Percentiles rank a stretch among this genome's conserved stretches.
phyloP scores from a whole-genome alignment of 2,888 invertebrate species.

The Mamestra brassicae region DNA sequence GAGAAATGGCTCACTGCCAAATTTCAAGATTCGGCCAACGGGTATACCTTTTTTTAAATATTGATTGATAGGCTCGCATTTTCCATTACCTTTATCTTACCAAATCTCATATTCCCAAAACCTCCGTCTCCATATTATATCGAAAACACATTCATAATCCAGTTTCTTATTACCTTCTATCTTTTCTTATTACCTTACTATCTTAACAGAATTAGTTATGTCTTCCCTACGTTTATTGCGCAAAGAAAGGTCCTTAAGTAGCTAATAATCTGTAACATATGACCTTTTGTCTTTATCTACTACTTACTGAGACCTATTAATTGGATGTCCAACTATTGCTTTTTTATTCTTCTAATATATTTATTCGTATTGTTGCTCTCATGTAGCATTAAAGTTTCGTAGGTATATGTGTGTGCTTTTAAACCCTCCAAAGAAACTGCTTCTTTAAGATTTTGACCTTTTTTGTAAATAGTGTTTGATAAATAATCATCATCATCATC shows the following conservation, averaged over 20 bases:
- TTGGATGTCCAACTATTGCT: conserved; percentile 38
- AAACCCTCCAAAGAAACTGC: no score
- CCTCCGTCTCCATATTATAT: neutral
- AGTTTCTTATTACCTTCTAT: conserved; percentile 8
- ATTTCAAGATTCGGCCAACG: no score
- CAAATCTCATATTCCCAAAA: neutral
- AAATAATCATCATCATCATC: no score
- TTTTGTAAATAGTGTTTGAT: no score
- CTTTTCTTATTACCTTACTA: neutral
- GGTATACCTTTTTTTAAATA: no score
- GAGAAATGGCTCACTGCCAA: no score
- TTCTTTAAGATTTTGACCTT: no score
- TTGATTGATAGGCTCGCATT: neutral
- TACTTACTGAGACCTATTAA: conserved; percentile 32
- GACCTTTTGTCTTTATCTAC: conserved; percentile 30
- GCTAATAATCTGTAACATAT: conserved; percentile 31
- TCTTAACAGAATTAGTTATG: conserved; percentile 34
- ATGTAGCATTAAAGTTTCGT: neutral
- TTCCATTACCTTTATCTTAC: neutral
- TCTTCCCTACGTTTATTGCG: conserved; percentile 25
- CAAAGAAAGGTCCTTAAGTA: conserved; percentile 23
- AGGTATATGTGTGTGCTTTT: neutral
- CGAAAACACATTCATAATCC: conserved; percentile 7
- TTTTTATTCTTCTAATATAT: conserved; percentile 14
- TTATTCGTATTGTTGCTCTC: conserved; percentile 4